phyloP scores from a whole-genome alignment of 1,140 invertebrate species.

The Diplogasteroides magnus region DNA sequence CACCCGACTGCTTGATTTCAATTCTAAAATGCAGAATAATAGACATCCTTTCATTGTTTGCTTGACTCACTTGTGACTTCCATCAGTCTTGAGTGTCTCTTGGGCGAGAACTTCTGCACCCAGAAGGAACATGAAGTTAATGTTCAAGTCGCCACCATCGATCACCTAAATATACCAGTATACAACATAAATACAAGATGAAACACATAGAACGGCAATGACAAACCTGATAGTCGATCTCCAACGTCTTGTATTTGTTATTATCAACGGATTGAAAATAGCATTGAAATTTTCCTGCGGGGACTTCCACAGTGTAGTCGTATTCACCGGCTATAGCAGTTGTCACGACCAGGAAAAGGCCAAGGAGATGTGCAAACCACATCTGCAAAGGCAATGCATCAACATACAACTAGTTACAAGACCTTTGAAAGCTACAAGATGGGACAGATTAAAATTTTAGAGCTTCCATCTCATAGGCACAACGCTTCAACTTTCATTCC shows the following conservation, averaged over 20 bases:
- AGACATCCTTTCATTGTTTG: no score
- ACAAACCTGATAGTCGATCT: slow-evolving; percentile 57
- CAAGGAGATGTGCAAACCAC: no score
- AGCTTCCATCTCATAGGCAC: no score
- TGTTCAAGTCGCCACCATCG: slow-evolving; percentile 57
- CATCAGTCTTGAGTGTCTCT: slow-evolving; percentile 53
- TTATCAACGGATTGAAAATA: slow-evolving; percentile 53
- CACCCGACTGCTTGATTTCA: slow-evolving; percentile 41
- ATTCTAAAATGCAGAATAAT: slow-evolving; percentile 16
- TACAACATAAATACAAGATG: background rate
- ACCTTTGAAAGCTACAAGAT: no score
- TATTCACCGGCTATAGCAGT: slow-evolving; percentile 14
- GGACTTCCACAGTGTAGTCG: slow-evolving; percentile 32
- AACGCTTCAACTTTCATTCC: no score
- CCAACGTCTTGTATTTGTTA: slow-evolving; percentile 40
- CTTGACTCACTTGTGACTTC: slow-evolving; percentile 51
- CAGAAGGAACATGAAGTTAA: slow-evolving; percentile 51
- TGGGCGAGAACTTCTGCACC: slow-evolving; percentile 48
- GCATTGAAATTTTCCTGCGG: slow-evolving; percentile 45
- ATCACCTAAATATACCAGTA: slow-evolving; percentile 51
- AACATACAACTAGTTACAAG: no score
- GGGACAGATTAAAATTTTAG: no score
- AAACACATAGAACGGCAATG: background rate
- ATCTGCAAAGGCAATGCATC: no score
- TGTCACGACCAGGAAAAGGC: background rate